Conservation (phyloP, 2,888 invertebrate species). For the Tipula unca region DNA sequence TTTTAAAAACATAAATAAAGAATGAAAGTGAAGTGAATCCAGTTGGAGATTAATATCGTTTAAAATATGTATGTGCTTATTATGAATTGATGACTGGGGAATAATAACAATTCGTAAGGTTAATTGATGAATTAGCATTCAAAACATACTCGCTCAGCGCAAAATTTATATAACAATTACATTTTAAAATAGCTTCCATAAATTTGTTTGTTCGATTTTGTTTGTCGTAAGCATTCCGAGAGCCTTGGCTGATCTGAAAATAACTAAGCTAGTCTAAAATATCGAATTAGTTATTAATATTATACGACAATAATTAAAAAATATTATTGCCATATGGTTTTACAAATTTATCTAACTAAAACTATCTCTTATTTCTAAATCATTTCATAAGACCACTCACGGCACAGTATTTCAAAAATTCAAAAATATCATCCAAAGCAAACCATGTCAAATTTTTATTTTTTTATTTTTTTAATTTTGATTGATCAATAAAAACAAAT, state of each 20-base stretch:
- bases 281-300: not conserved
- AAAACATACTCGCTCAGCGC: not conserved
- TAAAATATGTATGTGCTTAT: not conserved
- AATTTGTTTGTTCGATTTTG: too few species aligned
- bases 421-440: not conserved
- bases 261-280: too few species aligned
- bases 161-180: not conserved
- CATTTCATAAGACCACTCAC: not conserved
- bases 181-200: not conserved
- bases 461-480: slow-evolving; percentile 2
- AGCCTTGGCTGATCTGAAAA: too few species aligned
- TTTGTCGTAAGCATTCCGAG: too few species aligned
- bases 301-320: not conserved
- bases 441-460: not conserved
- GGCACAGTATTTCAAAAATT: not conserved
- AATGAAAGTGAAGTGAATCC: not conserved
- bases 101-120: not conserved
- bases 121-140: not conserved
- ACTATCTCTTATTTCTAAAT: not conserved
- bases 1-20: not conserved
- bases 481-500: not conserved
- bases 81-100: not conserved
- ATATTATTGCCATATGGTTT: not conserved
- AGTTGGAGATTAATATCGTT: not conserved
- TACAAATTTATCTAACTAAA: not conserved